phyloP scores from a whole-genome alignment of 2,888 invertebrate species.

The Orthonychiurus folsomi region DNA sequence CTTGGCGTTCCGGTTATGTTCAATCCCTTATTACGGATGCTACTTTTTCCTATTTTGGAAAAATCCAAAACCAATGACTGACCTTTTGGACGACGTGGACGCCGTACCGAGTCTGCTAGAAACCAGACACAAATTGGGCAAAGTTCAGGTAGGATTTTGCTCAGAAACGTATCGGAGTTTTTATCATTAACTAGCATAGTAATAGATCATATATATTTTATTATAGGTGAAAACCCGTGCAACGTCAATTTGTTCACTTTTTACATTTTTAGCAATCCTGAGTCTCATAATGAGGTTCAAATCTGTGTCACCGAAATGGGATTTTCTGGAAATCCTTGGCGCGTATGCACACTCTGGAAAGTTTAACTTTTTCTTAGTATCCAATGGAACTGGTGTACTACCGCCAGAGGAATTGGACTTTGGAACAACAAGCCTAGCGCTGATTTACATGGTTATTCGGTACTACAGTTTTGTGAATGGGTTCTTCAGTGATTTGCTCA shows the following conservation, averaged over 20 bases:
- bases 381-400: background rate
- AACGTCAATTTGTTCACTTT: background rate
- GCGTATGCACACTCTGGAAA: background rate
- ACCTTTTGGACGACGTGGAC: background rate
- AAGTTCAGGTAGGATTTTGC: no score
- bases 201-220: no score
- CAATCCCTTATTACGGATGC: background rate
- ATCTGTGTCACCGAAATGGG: background rate
- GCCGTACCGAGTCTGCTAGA: background rate
- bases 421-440: background rate
- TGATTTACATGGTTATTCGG: background rate
- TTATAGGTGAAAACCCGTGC: background rate
- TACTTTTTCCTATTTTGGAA: background rate
- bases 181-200: no score
- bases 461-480: background rate
- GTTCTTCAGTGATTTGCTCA: background rate
- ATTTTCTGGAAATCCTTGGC: background rate
- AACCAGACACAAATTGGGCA: background rate
- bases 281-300: background rate
- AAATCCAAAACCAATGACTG: background rate
- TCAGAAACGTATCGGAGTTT: no score
- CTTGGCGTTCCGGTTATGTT: background rate
- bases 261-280: background rate
- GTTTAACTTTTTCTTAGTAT: background rate
- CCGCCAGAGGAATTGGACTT: background rate